A percentile compares a stretch with the other conserved stretches of the same genome.
Evolutionary conservation across 2,888 invertebrate species (phyloP).

Genomic region (Deilephila porcellus): DNA sequence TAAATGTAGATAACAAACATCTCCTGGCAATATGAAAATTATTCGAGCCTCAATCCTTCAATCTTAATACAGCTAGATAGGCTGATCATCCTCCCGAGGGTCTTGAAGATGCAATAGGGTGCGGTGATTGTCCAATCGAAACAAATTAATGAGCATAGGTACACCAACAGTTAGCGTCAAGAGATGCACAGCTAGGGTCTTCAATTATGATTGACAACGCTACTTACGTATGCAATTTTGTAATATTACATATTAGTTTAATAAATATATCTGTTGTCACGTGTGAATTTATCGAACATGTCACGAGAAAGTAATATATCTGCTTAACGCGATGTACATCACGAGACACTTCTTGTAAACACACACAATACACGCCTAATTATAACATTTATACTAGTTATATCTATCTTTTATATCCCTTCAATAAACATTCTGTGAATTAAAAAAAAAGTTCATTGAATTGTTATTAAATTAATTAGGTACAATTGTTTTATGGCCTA

Average conservation of each 20-base stretch:
- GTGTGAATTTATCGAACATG: neutral
- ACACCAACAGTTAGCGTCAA: slow-evolving; percentile 15
- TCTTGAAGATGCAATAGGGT: neutral
- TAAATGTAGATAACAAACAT: too few species aligned
- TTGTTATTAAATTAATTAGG: too few species aligned
- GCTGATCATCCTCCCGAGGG: too few species aligned
- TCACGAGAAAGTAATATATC: slow-evolving; percentile 1
- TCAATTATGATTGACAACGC: slow-evolving; percentile 18
- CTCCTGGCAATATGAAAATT: too few species aligned
- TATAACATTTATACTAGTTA: neutral
- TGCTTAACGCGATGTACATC: neutral
- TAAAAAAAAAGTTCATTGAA: too few species aligned
- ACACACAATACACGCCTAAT: neutral
- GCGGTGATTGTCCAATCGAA: neutral
- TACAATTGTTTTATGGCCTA: too few species aligned
- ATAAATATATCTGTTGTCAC: neutral
- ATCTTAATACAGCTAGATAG: too few species aligned
- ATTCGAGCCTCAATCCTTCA: too few species aligned
- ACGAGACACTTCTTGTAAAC: neutral
- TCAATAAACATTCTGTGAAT: too few species aligned
- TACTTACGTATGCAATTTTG: neutral
- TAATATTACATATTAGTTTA: neutral
- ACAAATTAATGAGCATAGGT: slow-evolving; percentile 38
- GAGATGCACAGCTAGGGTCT: neutral
- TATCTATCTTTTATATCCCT: too few species aligned